These are phyloP conservation scores for Neolamprologus falcicula DNA, from an alignment of 2,113 vertebrate genomes.

Conservation along the genomic window DNA sequence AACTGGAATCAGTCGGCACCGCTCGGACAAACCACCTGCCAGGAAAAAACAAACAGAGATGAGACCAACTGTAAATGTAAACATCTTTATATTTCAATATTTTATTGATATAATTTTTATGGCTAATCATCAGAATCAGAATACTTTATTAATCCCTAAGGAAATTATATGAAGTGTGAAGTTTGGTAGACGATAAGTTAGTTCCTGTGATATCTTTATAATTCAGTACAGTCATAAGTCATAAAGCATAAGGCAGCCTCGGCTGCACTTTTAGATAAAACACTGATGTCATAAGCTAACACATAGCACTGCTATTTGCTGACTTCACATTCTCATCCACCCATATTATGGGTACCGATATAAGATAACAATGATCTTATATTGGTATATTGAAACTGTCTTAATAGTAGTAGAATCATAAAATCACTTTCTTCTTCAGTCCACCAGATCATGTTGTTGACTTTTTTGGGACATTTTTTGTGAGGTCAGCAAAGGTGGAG, in stretches of 20 bases:
- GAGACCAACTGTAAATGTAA: background rate
- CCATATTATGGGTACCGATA: background rate
- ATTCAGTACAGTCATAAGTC: background rate
- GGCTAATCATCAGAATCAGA: background rate
- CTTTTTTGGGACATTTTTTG: background rate
- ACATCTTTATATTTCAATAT: background rate
- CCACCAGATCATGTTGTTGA: background rate
- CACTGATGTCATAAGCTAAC: background rate
- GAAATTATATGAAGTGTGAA: background rate
- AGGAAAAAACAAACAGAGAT: background rate
- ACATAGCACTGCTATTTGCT: background rate
- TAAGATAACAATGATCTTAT: background rate
- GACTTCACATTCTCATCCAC: background rate
- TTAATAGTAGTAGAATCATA: background rate
- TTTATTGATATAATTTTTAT: accelerated
- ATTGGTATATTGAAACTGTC: background rate
- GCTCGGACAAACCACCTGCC: accelerated
- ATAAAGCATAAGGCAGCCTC: background rate
- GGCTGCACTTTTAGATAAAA: background rate
- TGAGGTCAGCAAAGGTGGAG: background rate
- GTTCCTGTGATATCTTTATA: background rate
- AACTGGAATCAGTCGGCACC: background rate
- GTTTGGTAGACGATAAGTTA: background rate
- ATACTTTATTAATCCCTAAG: background rate
- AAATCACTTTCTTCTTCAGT: background rate